These are phyloP conservation scores for Phodopus roborovskii DNA, from an alignment of 2,113 vertebrate genomes.

Conservation along the genomic window DNA sequence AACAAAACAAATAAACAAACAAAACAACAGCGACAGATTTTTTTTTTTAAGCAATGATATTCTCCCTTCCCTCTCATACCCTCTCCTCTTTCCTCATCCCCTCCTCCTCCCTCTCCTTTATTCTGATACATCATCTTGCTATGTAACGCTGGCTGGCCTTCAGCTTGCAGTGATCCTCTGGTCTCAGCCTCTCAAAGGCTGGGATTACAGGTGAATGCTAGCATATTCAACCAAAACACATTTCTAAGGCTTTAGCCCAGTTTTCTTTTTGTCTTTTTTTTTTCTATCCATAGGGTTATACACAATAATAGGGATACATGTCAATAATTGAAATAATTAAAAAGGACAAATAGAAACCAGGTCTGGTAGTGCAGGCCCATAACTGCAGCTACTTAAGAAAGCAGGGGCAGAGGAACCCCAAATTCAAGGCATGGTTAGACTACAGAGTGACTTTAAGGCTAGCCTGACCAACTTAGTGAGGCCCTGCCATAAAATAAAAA, in stretches of 20 bases:
- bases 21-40: not conserved
- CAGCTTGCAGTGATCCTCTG: not conserved
- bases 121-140: not conserved
- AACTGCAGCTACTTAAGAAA: not conserved
- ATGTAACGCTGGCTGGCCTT: not conserved
- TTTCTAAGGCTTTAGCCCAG: too few species aligned
- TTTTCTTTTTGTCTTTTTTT: not conserved
- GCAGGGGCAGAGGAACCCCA: not conserved
- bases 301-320: not conserved
- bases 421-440: not conserved
- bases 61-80: not conserved
- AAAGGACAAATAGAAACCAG: slow-evolving; percentile 1
- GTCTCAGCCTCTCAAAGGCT: not conserved
- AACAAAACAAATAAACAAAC: not conserved
- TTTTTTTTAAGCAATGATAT: not conserved
- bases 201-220: not conserved
- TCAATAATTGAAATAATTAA: slow-evolving; percentile 32
- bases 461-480: not conserved
- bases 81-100: not conserved
- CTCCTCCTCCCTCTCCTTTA: not conserved
- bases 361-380: not conserved
- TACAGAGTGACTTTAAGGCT: not conserved
- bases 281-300: not conserved
- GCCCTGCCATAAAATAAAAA: not conserved
- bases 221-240: not conserved